Evolutionary conservation across 2,888 invertebrate species (phyloP).

Genomic region (Chydorus sphaericus): DNA sequence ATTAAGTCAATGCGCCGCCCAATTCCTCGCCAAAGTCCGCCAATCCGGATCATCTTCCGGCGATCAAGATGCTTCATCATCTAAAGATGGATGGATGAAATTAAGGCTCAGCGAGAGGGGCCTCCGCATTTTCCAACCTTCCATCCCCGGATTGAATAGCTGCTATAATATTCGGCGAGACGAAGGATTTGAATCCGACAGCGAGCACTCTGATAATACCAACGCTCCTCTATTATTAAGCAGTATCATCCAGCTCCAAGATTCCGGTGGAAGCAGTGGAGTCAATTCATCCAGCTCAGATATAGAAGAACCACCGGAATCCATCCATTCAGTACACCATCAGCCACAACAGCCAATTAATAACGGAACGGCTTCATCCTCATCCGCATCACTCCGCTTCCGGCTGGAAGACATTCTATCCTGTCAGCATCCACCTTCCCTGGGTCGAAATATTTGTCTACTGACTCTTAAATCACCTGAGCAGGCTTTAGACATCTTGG

Average conservation of each 20-base stretch:
- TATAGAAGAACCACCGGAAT: background rate
- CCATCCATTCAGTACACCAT: background rate
- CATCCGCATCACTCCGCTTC: background rate
- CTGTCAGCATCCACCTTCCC: background rate
- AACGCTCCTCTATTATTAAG: background rate
- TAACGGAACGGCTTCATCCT: background rate
- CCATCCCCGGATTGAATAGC: background rate
- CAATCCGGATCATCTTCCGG: background rate
- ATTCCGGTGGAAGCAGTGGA: conserved; percentile 9
- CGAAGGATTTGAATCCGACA: conserved; percentile 15
- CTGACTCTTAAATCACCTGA: background rate
- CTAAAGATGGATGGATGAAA: background rate
- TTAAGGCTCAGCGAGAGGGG: background rate
- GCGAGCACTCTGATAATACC: conserved; percentile 9
- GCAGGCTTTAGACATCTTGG: background rate
- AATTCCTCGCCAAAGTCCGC: background rate
- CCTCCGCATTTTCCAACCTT: background rate
- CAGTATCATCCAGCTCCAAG: background rate
- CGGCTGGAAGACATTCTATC: background rate
- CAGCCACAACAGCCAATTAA: no score
- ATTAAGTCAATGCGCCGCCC: background rate
- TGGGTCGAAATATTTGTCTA: background rate
- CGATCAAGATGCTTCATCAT: background rate
- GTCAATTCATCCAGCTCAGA: conserved; percentile 13
- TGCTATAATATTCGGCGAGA: background rate